Base-by-base conservation (phyloP, 2,888 invertebrate species). In the Dasypolia templi region DNA sequence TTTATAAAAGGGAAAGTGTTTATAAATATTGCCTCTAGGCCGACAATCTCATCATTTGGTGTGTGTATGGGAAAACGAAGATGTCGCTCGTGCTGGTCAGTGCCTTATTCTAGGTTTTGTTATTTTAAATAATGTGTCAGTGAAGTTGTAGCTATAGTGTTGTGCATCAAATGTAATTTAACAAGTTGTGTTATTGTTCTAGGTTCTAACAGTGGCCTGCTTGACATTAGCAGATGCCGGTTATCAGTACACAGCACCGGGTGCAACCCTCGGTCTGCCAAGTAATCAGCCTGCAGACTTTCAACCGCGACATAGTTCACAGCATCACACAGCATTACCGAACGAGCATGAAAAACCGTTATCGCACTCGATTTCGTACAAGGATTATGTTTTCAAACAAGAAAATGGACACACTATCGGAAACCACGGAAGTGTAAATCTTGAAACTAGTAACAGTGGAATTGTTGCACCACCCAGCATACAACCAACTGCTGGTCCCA, bases 1-100 rank as follows among this genome's bases (percentile, higher is more conserved):
- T 87, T 86, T 79, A 79, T 87, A 76, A 89, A 80, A 87, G 92
- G 89, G 93, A 93, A 93, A 94, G 93, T 88, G 87, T 92, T 92
- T 92, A 94, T 92, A 94, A 91, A 93, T 90, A 91, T 89, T 88
- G 90, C 87, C 89, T 84, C 78, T 81, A 17, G 80, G 78, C 75
- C 84, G 62, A 78, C 65, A 67, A 75, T 67, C 61, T 73, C 84
- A 82, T 89, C 92, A 93, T 91, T 91, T 89, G 70, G 75, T 87
- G 83, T 79, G 82, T 84, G 86, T 75, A 83, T 81, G 82, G 85
- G 81, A 69, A 77, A 79, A 79, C 71, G 66, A 89, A 87, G 67
- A 92, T 92, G 91, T 85, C 89, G 72, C 56, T 79, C 68, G 55
- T 90, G 74, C 74, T 89, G 93, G 94, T 94, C 80, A 88, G 93